Percentiles rank a stretch among this genome's conserved stretches.
Conservation (phyloP, 2,888 invertebrate genomes). For the Tenthredo scrophulariae region DNA sequence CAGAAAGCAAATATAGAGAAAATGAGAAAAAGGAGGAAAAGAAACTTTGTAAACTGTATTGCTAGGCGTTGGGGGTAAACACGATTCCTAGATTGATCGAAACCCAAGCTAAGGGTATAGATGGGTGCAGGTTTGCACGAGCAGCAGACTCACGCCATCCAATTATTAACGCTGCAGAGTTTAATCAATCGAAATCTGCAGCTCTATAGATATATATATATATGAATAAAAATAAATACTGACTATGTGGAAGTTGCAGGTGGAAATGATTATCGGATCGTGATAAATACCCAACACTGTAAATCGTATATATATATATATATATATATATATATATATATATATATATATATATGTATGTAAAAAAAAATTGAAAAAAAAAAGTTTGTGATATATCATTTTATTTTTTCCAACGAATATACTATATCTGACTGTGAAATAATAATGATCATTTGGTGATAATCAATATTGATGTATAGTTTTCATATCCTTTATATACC, state of each 20-base stretch:
- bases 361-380: too few species aligned
- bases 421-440: too few species aligned
- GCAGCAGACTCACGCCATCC: slow-evolving; percentile 31
- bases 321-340: too few species aligned
- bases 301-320: background rate
- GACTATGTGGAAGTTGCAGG: background rate
- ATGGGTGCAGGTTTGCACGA: background rate
- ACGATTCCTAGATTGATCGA: slow-evolving; percentile 45
- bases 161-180: slow-evolving; percentile 51
- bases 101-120: slow-evolving; percentile 7
- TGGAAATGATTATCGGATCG: background rate
- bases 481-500: background rate
- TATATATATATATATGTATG: background rate
- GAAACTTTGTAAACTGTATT: background rate
- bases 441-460: too few species aligned
- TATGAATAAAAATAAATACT: background rate
- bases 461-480: too few species aligned
- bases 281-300: background rate
- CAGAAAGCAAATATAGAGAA: background rate
- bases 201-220: background rate
- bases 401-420: too few species aligned
- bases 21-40: background rate
- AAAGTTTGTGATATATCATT: too few species aligned
- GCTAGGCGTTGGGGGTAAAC: slow-evolving; percentile 29
- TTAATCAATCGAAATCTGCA: slow-evolving; percentile 44